A percentile compares a stretch with the other conserved stretches of the same genome.
Evolutionary conservation across 2,888 invertebrate genomes (phyloP).

Genomic region (Pycnomerus fuliginosus): DNA sequence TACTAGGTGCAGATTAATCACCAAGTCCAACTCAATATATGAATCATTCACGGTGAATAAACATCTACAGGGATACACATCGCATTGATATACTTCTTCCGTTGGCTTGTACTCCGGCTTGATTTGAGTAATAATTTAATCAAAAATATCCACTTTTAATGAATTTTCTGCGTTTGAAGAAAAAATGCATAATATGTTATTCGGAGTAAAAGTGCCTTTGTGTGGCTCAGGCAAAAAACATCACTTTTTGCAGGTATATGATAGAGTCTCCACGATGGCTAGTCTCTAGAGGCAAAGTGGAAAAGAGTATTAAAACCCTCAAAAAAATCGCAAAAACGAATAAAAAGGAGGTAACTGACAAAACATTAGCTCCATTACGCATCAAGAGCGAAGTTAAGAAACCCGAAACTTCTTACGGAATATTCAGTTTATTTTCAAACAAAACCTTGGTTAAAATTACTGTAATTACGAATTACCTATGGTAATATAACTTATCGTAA

Average conservation of each 20-base stretch:
- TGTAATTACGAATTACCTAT: constrained; percentile 56
- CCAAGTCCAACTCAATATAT: no score
- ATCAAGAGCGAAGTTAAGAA: constrained; percentile 29
- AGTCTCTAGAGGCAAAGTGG: constrained; percentile 56
- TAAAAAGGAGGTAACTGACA: constrained; percentile 52
- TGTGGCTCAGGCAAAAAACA: no score
- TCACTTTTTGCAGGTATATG: constrained; percentile 55
- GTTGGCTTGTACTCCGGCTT: no score
- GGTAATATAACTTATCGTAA: constrained; percentile 53
- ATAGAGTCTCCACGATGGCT: constrained; percentile 68
- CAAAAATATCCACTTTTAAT: no score
- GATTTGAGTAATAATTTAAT: no score
- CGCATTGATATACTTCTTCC: no score
- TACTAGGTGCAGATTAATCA: no score
- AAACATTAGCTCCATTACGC: constrained; percentile 48
- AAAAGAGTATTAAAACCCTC: constrained; percentile 55
- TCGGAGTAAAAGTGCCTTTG: no score
- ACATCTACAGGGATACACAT: no score
- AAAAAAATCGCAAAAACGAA: constrained; percentile 59
- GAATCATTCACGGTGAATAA: no score
- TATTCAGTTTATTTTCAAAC: constrained; percentile 59
- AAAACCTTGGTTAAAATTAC: constrained; percentile 59
- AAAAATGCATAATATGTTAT: no score
- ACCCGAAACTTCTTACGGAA: constrained; percentile 54
- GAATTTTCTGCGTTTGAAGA: no score